Conservation (phyloP, 2,113 vertebrate species). For the Lagopus muta region DNA sequence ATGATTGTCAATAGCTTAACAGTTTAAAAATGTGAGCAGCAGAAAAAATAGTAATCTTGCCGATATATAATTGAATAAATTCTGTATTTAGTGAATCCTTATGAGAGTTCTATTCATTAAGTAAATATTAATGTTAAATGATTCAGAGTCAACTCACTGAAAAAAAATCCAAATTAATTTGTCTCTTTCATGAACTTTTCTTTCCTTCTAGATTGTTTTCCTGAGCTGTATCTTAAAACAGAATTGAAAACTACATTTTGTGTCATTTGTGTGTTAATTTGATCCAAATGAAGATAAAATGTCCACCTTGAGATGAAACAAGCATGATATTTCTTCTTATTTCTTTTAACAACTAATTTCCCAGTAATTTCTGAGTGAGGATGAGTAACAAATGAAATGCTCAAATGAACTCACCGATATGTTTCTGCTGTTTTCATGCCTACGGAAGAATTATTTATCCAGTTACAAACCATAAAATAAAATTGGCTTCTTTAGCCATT, state of each 20-base stretch:
- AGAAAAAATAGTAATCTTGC: background rate
- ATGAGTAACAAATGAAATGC: background rate
- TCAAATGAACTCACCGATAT: background rate
- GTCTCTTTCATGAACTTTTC: too few relatives aligned
- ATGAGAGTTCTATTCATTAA: background rate
- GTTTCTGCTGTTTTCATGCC: slow-evolving; percentile 6
- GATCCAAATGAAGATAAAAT: background rate
- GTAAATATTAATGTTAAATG: background rate
- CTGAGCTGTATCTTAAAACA: background rate
- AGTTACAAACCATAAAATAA: slow-evolving; percentile 54
- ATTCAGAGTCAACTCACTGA: background rate
- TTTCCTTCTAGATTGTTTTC: background rate
- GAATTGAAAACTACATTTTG: background rate
- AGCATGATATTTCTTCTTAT: background rate
- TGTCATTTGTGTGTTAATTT: background rate
- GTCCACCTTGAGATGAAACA: background rate
- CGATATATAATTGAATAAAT: background rate
- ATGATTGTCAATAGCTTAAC: background rate
- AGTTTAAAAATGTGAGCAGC: background rate
- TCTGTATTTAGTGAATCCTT: rapidly evolving
- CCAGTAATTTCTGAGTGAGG: background rate
- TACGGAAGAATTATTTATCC: slow-evolving; percentile 53
- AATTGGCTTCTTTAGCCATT: slow-evolving; percentile 45
- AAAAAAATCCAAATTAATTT: background rate
- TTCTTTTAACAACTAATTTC: background rate